Conservation (phyloP, 2,888 invertebrate species). For the Rhodophaea formosa region DNA sequence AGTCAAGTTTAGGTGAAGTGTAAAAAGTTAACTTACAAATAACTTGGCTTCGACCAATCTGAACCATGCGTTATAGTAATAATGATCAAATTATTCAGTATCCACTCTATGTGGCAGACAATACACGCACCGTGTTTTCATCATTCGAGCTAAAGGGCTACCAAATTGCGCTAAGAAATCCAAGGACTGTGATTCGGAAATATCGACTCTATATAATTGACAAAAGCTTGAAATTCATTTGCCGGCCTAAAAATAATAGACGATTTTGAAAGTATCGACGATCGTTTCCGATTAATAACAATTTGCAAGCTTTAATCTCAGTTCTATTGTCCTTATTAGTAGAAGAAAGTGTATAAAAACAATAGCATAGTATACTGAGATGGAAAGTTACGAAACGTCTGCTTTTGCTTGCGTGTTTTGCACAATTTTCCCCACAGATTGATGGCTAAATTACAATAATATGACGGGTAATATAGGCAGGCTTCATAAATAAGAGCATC, state of each 20-base stretch:
- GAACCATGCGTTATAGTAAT: neutral
- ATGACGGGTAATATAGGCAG: neutral
- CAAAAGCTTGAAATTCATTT: neutral
- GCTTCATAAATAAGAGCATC: neutral
- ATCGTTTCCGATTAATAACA: neutral
- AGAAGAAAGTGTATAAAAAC: neutral
- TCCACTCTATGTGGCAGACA: slow-evolving; percentile 15
- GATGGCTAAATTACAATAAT: slow-evolving; percentile 28
- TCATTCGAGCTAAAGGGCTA: slow-evolving; percentile 47
- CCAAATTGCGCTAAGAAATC: slow-evolving; percentile 4
- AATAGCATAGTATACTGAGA: neutral
- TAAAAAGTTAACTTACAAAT: neutral
- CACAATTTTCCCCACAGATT: neutral
- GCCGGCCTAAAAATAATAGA: neutral
- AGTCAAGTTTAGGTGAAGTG: no score
- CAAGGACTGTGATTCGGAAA: neutral
- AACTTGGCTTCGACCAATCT: neutral
- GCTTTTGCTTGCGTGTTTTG: slow-evolving; percentile 9
- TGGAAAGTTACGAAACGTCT: slow-evolving; percentile 3
- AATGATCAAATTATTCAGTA: slow-evolving; percentile 6
- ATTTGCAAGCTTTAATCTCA: neutral
- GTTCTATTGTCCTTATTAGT: neutral
- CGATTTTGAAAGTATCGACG: neutral
- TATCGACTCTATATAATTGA: neutral
- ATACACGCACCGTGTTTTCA: slow-evolving; percentile 58